A percentile compares a stretch with the other conserved stretches of the same genome.
Evolutionary conservation across 1,140 invertebrate species (phyloP).

Genomic region (Drosophila parabipectinata): DNA sequence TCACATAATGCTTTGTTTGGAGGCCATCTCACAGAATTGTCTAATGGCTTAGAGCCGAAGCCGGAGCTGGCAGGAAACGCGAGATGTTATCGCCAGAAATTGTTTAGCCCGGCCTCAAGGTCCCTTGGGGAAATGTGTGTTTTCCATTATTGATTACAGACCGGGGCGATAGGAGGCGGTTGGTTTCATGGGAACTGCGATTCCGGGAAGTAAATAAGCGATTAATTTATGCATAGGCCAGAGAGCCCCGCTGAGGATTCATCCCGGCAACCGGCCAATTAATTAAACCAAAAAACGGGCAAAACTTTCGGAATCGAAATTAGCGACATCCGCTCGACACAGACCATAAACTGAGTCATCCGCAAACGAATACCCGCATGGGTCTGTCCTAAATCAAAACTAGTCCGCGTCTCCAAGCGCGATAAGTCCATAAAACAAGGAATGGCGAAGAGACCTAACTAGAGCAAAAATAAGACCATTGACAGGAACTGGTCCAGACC

Average conservation of each 20-base stretch:
- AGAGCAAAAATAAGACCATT: slow-evolving; percentile 19
- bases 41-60: slow-evolving; percentile 28
- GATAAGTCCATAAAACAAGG: slow-evolving; percentile 13
- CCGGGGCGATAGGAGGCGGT: slow-evolving; percentile 17
- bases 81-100: slow-evolving; percentile 38
- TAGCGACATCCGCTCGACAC: slow-evolving; percentile 56
- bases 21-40: slow-evolving; percentile 1
- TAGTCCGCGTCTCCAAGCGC: slow-evolving; percentile 37
- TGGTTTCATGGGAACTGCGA: slow-evolving; percentile 24
- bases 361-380: slow-evolving; percentile 43
- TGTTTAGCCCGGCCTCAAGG: slow-evolving; percentile 29
- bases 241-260: slow-evolving; percentile 23
- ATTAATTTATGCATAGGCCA: slow-evolving; percentile 39
- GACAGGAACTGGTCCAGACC: slow-evolving; percentile 42
- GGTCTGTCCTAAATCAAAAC: slow-evolving; percentile 62
- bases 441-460: slow-evolving; percentile 27
- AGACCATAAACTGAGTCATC: slow-evolving; percentile 54
- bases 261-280: slow-evolving; percentile 14
- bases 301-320: slow-evolving; percentile 12
- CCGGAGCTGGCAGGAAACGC: slow-evolving; percentile 24
- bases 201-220: slow-evolving; percentile 41
- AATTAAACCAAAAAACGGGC: slow-evolving; percentile 21
- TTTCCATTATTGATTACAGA: slow-evolving; percentile 44
- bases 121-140: slow-evolving; percentile 38
- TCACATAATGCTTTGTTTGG: slow-evolving; percentile 17